phyloP scores from a whole-genome alignment of 2,113 vertebrate genomes.

The Ariopsis seemanni region DNA sequence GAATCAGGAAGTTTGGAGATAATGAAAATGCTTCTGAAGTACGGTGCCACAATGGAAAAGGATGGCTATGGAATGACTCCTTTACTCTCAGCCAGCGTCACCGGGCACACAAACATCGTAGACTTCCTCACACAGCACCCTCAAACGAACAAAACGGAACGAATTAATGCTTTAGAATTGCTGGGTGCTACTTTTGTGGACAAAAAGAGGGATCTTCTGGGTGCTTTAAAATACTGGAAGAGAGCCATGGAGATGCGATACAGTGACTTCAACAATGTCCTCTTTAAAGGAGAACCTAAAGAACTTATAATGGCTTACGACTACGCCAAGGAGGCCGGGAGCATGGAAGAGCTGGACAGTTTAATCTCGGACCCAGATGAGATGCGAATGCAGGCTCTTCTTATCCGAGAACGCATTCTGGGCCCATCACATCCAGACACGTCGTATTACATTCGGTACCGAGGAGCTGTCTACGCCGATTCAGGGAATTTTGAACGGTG shows the following conservation, averaged over 20 bases:
- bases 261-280: slow-evolving; percentile 81
- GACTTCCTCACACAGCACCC: slow-evolving; percentile 90
- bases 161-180: slow-evolving; percentile 92
- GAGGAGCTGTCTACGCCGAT: slow-evolving; percentile 96
- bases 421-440: slow-evolving; percentile 97
- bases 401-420: slow-evolving; percentile 94
- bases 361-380: slow-evolving; percentile 96
- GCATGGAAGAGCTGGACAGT: slow-evolving; percentile 87
- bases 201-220: slow-evolving; percentile 95
- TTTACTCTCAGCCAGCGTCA: slow-evolving; percentile 94
- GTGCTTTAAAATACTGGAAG: slow-evolving; percentile 97
- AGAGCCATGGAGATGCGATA: slow-evolving; percentile 95
- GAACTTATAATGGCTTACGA: slow-evolving; percentile 94
- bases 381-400: slow-evolving; percentile 97
- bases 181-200: slow-evolving; percentile 96
- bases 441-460: slow-evolving; percentile 96
- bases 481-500: slow-evolving; percentile 97
- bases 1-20: slow-evolving; percentile 99
- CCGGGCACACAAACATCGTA: slow-evolving; percentile 96
- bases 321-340: slow-evolving; percentile 91
- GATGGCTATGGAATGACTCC: slow-evolving; percentile 98
- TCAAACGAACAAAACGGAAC: slow-evolving; percentile 84
- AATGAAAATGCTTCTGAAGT: slow-evolving; percentile 96
- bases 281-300: slow-evolving; percentile 86
- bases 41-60: slow-evolving; percentile 94